Percentiles rank a stretch among this genome's conserved stretches.
phyloP scores from a whole-genome alignment of 2,113 vertebrate genomes.

The Poeciliopsis occidentalis region DNA sequence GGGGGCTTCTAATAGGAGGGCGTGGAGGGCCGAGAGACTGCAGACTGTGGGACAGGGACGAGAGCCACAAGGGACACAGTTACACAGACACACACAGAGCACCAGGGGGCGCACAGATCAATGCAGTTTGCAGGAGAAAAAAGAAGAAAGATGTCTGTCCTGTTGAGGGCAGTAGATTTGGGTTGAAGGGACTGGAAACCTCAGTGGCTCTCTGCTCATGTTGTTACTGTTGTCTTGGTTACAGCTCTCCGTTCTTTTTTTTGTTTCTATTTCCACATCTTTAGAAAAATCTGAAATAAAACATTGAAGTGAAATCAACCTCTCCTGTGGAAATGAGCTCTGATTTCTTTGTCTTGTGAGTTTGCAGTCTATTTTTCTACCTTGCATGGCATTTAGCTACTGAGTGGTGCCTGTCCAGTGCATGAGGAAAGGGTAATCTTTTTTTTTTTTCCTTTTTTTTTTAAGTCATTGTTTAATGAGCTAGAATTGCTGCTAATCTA shows the following conservation, averaged over 20 bases:
- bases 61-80: too few species aligned
- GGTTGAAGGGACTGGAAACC: constrained; percentile 50
- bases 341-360: constrained; percentile 76
- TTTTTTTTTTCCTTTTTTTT: too few species aligned
- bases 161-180: constrained; percentile 54
- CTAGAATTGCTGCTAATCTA: constrained; percentile 78
- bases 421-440: too few species aligned
- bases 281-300: constrained; percentile 80
- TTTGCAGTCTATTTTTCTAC: too few species aligned
- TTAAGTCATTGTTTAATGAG: constrained; percentile 69
- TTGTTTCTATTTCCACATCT: constrained; percentile 84
- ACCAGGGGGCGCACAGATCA: constrained; percentile 23
- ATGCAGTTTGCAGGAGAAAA: background rate
- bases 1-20: too few species aligned
- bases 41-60: too few species aligned
- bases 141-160: constrained; percentile 51
- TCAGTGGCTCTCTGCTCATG: constrained; percentile 75
- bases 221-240: constrained; percentile 82
- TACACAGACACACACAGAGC: constrained; percentile 35
- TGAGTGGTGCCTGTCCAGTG: too few species aligned
- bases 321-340: constrained; percentile 76
- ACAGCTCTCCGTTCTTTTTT: constrained; percentile 73
- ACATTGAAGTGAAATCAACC: constrained; percentile 82
- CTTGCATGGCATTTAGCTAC: too few species aligned
- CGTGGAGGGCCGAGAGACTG: too few species aligned